phyloP scores from a whole-genome alignment of 2,888 invertebrate genomes.

The Phalangium opilio region DNA sequence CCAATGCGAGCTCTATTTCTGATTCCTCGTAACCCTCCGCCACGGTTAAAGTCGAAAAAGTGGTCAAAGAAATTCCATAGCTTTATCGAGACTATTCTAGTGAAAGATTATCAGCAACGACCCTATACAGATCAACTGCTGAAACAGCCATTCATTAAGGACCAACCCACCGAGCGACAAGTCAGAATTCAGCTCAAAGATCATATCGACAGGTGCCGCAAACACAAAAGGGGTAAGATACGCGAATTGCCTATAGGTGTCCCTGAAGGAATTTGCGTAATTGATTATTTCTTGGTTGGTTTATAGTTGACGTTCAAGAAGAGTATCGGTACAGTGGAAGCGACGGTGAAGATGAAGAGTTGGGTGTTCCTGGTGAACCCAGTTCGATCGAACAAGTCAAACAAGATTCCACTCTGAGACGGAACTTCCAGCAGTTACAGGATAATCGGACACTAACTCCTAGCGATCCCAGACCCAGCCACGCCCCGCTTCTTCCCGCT shows the following conservation, averaged over 20 bases:
- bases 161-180: conserved; percentile 96
- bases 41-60: conserved; percentile 90
- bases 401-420: conserved; percentile 13
- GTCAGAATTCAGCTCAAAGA: conserved; percentile 97
- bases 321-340: conserved; percentile 18
- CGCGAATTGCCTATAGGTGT: too few species aligned
- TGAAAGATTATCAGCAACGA: conserved; percentile 96
- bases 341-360: conserved; percentile 17
- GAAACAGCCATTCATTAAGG: conserved; percentile 93
- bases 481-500: conserved; percentile 2
- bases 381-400: conserved; percentile 12
- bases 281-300: background rate
- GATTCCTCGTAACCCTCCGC: conserved; percentile 95
- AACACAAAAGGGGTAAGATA: conserved; percentile 14
- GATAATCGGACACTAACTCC: conserved; percentile 15
- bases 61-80: conserved; percentile 48
- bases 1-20: conserved; percentile 98
- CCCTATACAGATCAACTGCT: conserved; percentile 96
- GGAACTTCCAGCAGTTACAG: conserved; percentile 11
- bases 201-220: conserved; percentile 67
- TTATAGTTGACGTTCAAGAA: conserved; percentile 5
- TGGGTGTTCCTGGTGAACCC: background rate
- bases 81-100: conserved; percentile 95
- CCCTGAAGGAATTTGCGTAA: too few species aligned
- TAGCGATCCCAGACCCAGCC: background rate